A percentile compares a stretch with the other conserved stretches of the same genome.
phyloP scores from a whole-genome alignment of 1,140 invertebrate species.

The Colletes gigas region DNA sequence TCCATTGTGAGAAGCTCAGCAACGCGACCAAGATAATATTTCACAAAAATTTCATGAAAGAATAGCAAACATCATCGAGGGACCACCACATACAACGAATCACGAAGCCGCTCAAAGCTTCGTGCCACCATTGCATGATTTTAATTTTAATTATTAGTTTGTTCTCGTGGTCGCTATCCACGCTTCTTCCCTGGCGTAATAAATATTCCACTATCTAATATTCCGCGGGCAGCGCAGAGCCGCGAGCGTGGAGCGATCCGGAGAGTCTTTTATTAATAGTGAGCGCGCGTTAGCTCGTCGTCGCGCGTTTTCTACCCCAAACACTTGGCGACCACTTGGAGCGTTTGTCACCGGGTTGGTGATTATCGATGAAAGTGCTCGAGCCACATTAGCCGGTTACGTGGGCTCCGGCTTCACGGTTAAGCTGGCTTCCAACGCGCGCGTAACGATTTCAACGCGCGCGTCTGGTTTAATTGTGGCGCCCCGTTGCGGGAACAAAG shows the following conservation, averaged over 20 bases:
- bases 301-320: conserved; percentile 25
- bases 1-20: too few species aligned
- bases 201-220: too few species aligned
- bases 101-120: too few species aligned
- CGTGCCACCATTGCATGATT: too few species aligned
- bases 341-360: conserved; percentile 18
- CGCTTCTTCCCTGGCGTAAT: conserved; percentile 1
- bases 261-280: conserved; percentile 31
- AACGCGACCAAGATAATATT: too few species aligned
- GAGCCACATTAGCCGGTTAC: conserved; percentile 30
- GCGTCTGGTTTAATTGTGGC: conserved; percentile 35
- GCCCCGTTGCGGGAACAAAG: conserved; percentile 25
- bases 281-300: conserved; percentile 15
- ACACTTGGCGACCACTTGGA: conserved; percentile 35
- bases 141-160: too few species aligned
- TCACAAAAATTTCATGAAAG: too few species aligned
- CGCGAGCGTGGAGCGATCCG: conserved; percentile 15
- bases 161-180: not conserved
- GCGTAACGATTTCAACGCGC: conserved; percentile 29
- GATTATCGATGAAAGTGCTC: conserved; percentile 46
- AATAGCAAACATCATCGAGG: too few species aligned
- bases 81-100: too few species aligned
- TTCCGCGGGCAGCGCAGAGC: not conserved
- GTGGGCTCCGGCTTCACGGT: conserved; percentile 16
- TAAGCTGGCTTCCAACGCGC: conserved; percentile 7